Conservation (phyloP, 2,888 invertebrate species). For the Acholoe squamosa region DNA sequence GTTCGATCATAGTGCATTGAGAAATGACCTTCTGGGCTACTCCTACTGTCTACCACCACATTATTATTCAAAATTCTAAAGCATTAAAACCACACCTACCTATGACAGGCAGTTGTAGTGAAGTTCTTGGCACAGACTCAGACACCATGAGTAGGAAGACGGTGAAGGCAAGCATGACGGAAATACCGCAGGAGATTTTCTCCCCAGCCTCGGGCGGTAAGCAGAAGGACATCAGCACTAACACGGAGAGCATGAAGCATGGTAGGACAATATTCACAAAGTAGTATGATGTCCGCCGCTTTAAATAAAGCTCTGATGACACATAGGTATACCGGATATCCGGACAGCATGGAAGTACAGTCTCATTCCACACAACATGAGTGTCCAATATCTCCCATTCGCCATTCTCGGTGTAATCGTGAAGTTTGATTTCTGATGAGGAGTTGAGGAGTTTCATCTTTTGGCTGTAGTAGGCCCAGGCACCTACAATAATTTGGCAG, state of each 20-base stretch:
- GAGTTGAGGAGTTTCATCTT: slow-evolving; percentile 63
- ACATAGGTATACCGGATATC: slow-evolving; percentile 62
- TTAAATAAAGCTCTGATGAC: slow-evolving; percentile 48
- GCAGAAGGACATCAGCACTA: slow-evolving; percentile 61
- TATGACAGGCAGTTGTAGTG: slow-evolving; percentile 60
- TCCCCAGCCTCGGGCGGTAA: slow-evolving; percentile 62
- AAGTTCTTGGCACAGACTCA: slow-evolving; percentile 60
- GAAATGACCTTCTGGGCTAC: too few species aligned
- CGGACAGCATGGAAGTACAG: slow-evolving; percentile 47
- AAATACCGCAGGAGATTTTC: slow-evolving; percentile 62
- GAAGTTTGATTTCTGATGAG: slow-evolving; percentile 50
- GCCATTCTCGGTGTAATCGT: slow-evolving; percentile 61
- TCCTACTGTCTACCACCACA: too few species aligned
- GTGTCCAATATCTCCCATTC: slow-evolving; percentile 63
- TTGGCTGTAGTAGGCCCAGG: slow-evolving; percentile 64
- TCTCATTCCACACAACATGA: slow-evolving; percentile 56
- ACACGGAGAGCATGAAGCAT: slow-evolving; percentile 61
- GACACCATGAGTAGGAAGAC: slow-evolving; percentile 64
- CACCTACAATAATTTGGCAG: slow-evolving; percentile 60
- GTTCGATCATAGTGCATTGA: too few species aligned
- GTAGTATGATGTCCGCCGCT: slow-evolving; percentile 58
- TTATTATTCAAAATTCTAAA: too few species aligned
- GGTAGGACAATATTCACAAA: slow-evolving; percentile 60
- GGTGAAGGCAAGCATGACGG: slow-evolving; percentile 63
- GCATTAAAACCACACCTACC: slow-evolving; percentile 35